Evolutionary conservation across 2,888 invertebrate species (phyloP).

Genomic region (Sinotaia quadrata): DNA sequence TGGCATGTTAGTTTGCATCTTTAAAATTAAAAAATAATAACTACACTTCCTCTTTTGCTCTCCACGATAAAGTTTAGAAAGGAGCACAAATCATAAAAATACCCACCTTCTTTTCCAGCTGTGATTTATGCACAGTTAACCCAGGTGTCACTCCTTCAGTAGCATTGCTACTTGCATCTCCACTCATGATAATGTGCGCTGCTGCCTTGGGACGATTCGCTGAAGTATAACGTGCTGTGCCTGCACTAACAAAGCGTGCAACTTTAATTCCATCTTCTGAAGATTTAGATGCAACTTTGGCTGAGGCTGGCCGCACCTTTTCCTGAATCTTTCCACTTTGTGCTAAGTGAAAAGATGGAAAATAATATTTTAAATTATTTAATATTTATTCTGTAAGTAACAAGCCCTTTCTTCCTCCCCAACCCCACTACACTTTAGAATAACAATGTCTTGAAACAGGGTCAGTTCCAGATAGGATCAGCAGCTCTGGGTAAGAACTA

Average conservation of each 20-base stretch:
- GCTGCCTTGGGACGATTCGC: slow-evolving; percentile 57
- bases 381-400: too few species aligned
- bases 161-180: slow-evolving; percentile 11
- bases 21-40: too few species aligned
- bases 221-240: slow-evolving; percentile 41
- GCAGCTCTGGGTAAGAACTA: too few species aligned
- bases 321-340: not conserved
- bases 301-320: slow-evolving; percentile 52
- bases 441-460: too few species aligned
- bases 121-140: slow-evolving; percentile 33
- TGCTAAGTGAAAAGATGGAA: too few species aligned
- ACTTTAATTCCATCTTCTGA: slow-evolving; percentile 26
- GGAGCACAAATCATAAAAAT: not conserved
- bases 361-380: too few species aligned
- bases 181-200: slow-evolving; percentile 59
- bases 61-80: too few species aligned
- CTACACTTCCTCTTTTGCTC: too few species aligned
- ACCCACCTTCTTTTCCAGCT: slow-evolving; percentile 35
- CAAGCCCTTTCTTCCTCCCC: too few species aligned
- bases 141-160: not conserved
- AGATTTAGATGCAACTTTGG: slow-evolving; percentile 42
- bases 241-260: slow-evolving; percentile 50
- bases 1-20: too few species aligned
- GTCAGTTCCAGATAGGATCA: too few species aligned
- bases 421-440: too few species aligned